Conservation (phyloP, 2,113 vertebrate genomes). For the Rhineura floridana region DNA sequence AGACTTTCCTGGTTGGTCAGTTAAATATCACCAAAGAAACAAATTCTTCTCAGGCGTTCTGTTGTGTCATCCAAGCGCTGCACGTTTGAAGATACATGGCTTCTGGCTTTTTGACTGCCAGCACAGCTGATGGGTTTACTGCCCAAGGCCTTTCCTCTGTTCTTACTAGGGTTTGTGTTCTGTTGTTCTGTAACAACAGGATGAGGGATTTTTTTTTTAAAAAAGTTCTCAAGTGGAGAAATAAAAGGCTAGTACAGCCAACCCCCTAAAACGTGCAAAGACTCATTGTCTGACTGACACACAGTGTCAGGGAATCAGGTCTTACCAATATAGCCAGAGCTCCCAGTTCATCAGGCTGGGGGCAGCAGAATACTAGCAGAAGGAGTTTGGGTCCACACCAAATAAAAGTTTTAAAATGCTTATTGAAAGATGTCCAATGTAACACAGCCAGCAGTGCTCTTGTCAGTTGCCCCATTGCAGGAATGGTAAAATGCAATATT, state of each 20-base stretch:
- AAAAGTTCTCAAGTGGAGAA: background rate
- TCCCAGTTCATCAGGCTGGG: too few species aligned
- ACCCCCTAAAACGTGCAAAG: background rate
- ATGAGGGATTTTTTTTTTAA: background rate
- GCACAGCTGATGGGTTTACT: slow-evolving; percentile 29
- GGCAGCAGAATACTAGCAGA: too few species aligned
- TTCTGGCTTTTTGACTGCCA: background rate
- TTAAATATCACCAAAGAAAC: slow-evolving; percentile 19
- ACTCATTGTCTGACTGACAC: too few species aligned
- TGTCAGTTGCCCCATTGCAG: too few species aligned
- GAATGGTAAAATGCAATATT: too few species aligned
- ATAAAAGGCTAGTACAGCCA: background rate
- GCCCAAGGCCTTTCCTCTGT: background rate
- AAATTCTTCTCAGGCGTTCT: background rate
- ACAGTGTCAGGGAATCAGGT: too few species aligned
- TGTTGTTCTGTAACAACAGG: background rate
- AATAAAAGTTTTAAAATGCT: too few species aligned
- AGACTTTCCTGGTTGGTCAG: slow-evolving; percentile 11
- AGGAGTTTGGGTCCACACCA: too few species aligned
- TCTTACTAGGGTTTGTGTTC: background rate
- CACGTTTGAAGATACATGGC: slow-evolving; percentile 42
- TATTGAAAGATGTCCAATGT: too few species aligned
- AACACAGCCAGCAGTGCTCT: too few species aligned
- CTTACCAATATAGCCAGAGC: too few species aligned
- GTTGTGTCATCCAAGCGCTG: background rate